Evolutionary conservation across 1,140 invertebrate species (phyloP).

Genomic region (Micrasema longulum): DNA sequence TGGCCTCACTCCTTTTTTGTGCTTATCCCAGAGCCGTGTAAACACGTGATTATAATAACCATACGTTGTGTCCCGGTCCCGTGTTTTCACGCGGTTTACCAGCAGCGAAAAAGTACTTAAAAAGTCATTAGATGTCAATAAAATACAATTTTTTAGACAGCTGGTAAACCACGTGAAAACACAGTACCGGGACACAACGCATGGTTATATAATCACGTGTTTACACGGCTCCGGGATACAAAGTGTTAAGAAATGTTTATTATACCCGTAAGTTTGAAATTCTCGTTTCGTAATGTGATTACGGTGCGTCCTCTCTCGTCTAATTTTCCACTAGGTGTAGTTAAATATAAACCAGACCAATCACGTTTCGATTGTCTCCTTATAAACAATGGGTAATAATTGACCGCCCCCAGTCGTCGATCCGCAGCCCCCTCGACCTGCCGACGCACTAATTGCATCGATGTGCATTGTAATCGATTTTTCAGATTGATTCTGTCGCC

Average conservation of each 20-base stretch:
- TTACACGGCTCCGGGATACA: too few relatives aligned
- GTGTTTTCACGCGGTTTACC: too few relatives aligned
- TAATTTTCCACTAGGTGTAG: conserved; percentile 13
- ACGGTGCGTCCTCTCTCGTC: neutral
- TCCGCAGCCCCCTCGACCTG: neutral
- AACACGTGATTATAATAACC: too few relatives aligned
- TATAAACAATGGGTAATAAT: conserved; percentile 44
- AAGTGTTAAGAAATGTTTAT: too few relatives aligned
- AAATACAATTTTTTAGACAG: too few relatives aligned
- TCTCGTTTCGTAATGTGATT: neutral
- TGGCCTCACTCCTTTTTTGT: too few relatives aligned
- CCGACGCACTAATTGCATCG: conserved; percentile 28
- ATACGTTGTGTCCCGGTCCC: too few relatives aligned
- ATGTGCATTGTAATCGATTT: conserved; percentile 40
- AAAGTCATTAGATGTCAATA: too few relatives aligned
- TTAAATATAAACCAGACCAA: conserved; percentile 32
- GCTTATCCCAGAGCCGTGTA: too few relatives aligned
- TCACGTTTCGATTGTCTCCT: conserved; percentile 39
- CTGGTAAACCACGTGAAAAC: too few relatives aligned
- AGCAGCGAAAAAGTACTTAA: neutral
- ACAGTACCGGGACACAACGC: too few relatives aligned
- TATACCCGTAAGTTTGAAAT: neutral
- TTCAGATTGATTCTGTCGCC: conserved; percentile 19
- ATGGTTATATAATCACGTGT: too few relatives aligned
- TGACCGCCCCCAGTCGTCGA: conserved; percentile 25